Conservation (phyloP, 2,888 invertebrate genomes). For the Exocentrus adspersus region DNA sequence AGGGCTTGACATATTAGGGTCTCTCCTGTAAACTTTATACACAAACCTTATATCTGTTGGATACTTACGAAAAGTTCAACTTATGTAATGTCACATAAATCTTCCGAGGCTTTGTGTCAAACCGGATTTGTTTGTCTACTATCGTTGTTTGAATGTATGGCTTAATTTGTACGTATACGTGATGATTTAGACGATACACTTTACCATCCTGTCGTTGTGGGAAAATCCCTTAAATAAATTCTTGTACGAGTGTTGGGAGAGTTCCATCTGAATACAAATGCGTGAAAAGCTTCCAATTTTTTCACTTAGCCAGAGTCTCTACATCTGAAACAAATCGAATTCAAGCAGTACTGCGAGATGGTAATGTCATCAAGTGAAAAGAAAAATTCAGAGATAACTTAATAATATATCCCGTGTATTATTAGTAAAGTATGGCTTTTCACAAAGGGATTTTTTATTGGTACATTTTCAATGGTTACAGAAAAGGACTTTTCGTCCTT, state of each 20-base stretch:
- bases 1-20: conserved; percentile 44
- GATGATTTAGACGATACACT: conserved; percentile 6
- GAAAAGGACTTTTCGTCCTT: no score
- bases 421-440: no score
- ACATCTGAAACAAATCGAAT: no score
- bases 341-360: no score
- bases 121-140: conserved; percentile 29
- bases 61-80: conserved; percentile 43
- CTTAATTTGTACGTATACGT: conserved; percentile 10
- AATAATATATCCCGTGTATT: no score
- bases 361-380: no score
- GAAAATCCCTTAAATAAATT: conserved; percentile 1
- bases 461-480: no score
- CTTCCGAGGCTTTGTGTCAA: conserved; percentile 33
- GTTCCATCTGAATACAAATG: no score
- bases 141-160: conserved; percentile 13
- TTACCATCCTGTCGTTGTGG: conserved; percentile 3
- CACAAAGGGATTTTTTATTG: no score
- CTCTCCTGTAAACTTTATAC: conserved; percentile 39
- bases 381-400: no score
- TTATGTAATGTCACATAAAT: conserved; percentile 41
- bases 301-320: no score
- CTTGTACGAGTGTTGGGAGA: neutral
- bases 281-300: no score
- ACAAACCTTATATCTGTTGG: conserved; percentile 38